Evolutionary conservation across 1,140 invertebrate species (phyloP).

Genomic region (Apocrypta bakeri): DNA sequence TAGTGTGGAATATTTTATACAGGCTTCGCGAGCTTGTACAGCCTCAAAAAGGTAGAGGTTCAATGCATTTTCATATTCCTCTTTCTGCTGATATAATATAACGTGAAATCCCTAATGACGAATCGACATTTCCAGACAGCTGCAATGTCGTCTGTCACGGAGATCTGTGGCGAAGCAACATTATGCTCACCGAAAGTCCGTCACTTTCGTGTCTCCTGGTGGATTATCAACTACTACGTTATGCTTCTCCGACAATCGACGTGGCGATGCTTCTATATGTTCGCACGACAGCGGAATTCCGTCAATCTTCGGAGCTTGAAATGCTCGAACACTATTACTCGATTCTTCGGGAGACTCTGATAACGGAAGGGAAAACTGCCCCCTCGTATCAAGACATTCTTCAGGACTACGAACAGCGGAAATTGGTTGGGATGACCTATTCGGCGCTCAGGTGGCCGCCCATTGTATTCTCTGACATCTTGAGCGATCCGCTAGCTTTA

Average conservation of each 20-base stretch:
- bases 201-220: background rate
- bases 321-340: conserved; percentile 29
- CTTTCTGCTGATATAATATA: too few species aligned
- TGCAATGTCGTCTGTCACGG: conserved; percentile 42
- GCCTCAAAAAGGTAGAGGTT: background rate
- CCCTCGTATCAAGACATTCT: background rate
- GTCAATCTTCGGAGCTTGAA: background rate
- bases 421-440: conserved; percentile 5
- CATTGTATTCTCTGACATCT: background rate
- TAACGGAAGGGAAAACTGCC: too few species aligned
- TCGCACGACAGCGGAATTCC: background rate
- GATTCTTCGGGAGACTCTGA: background rate
- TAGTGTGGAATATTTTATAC: background rate
- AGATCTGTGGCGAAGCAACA: conserved; percentile 35
- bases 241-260: conserved; percentile 32
- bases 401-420: background rate
- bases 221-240: conserved; percentile 42
- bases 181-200: conserved; percentile 19
- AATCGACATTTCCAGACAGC: background rate
- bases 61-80: background rate
- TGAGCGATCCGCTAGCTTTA: background rate
- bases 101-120: background rate
- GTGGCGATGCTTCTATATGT: conserved; percentile 29
- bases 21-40: conserved; percentile 8
- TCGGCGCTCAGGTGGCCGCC: conserved; percentile 8